Base-by-base conservation (phyloP, 2,888 invertebrate genomes). In the Papilio gigon region DNA sequence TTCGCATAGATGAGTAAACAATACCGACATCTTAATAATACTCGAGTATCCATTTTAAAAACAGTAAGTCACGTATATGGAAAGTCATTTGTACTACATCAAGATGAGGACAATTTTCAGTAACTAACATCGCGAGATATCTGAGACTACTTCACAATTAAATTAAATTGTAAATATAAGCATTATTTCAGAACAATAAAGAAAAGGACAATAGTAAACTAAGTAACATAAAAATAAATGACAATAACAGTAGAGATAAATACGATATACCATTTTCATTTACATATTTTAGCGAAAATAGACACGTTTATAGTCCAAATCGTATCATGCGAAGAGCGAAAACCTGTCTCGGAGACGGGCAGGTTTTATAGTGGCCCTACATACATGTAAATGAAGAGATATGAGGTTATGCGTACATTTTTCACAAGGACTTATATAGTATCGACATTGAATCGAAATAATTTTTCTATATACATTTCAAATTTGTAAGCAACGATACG, bases 341-440 rank as follows among this genome's bases (percentile, higher is more conserved):
- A 44, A 62, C 63, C 67, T 68, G 63, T 68, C 77, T 76, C 72
- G 69, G 75, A 75, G 75, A 73, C 73, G 74, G 72, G 72, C 75
- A 68, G 74, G 72, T 75, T 74, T 72, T 70, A 71, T 78, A 77
- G 77, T 71, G 68, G 78, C 77, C 82, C 76, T 75, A 79, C 79
- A 78, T 71, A 78, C 74, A 83, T 80, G 78, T 73, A 84, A 79
- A 84, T 81, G 76, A 81, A 78, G 78, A 80, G 74, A 74, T 77
- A 80, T 75, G 74, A 72, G 75, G 71, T 77, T 78, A 72, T 71
- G 72, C 72, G 74, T 76, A 75, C 76, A 80, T 78, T 70, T 78
- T 79, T 79, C 76, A 78, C 75, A 78, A 71, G 73, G 74, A 73
- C 74, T 56, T 67, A 56, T 25, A 63, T 4, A n/a, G 22, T n/a